phyloP scores from a whole-genome alignment of 2,888 invertebrate species.

The Nomada fucata region DNA sequence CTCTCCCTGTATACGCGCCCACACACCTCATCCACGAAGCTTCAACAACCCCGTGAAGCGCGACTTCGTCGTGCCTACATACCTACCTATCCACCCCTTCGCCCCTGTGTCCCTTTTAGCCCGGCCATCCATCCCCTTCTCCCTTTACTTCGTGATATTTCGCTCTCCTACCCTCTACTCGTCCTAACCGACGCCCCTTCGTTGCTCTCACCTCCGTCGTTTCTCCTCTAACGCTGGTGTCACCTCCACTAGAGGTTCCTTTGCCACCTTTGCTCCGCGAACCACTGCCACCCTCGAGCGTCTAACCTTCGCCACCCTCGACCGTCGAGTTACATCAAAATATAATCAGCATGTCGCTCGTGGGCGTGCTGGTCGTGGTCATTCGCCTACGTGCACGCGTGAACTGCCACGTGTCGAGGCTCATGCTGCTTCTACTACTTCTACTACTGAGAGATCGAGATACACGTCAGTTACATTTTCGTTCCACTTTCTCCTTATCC shows the following conservation, averaged over 20 bases:
- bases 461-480: no score
- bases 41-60: slow-evolving; percentile 71
- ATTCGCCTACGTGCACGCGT: slow-evolving; percentile 28
- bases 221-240: slow-evolving; percentile 27
- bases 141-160: slow-evolving; percentile 7
- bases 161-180: slow-evolving; percentile 28
- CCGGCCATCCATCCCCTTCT: not conserved
- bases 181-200: slow-evolving; percentile 18
- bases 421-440: no score
- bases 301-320: slow-evolving; percentile 26
- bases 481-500: no score
- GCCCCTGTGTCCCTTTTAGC: slow-evolving; percentile 38
- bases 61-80: slow-evolving; percentile 57
- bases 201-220: slow-evolving; percentile 15
- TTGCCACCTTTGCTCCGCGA: slow-evolving; percentile 41
- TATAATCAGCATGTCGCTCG: slow-evolving; percentile 71
- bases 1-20: slow-evolving; percentile 68
- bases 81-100: slow-evolving; percentile 44
- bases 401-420: slow-evolving; percentile 17
- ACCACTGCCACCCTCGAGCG: slow-evolving; percentile 20
- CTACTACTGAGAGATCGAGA: no score
- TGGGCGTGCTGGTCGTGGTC: slow-evolving; percentile 4
- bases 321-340: slow-evolving; percentile 75
- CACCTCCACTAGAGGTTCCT: slow-evolving; percentile 25
- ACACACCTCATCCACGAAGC: slow-evolving; percentile 71